Evolutionary conservation across 1,140 invertebrate genomes (phyloP).

Genomic region (Drosophila seguyi): DNA sequence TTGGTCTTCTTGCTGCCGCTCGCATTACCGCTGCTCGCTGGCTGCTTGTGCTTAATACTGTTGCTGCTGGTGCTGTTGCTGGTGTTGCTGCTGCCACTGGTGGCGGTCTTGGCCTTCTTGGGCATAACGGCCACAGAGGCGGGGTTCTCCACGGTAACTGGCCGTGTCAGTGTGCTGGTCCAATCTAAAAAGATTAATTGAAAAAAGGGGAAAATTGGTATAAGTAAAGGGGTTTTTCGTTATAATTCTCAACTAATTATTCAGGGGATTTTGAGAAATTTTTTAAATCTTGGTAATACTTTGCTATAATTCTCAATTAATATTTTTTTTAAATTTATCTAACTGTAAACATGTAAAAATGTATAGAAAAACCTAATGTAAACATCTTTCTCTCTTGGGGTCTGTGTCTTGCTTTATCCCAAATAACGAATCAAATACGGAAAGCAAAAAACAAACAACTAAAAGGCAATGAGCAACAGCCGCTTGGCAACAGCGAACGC

Average conservation of each 20-base stretch:
- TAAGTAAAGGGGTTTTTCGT: neutral
- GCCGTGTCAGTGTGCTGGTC: constrained; percentile 79
- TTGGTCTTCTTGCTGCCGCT: constrained; percentile 54
- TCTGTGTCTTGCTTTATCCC: neutral
- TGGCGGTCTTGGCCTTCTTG: constrained; percentile 58
- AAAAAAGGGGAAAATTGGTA: neutral
- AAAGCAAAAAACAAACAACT: constrained; percentile 37
- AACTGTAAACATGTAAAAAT: neutral
- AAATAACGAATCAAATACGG: constrained; percentile 21
- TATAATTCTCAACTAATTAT: neutral
- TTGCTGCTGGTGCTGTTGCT: constrained; percentile 44
- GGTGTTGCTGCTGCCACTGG: constrained; percentile 42
- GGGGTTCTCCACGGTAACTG: constrained; percentile 25
- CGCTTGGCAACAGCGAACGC: constrained; percentile 76
- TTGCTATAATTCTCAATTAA: too few species aligned
- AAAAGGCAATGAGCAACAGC: constrained; percentile 54
- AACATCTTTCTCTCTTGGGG: neutral
- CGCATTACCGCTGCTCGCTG: constrained; percentile 37
- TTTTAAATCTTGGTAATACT: too few species aligned
- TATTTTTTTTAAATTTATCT: too few species aligned
- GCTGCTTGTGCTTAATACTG: constrained; percentile 65
- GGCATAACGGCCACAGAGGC: constrained; percentile 46
- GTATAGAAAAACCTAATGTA: neutral
- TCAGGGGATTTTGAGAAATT: too few species aligned
- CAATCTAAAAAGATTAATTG: constrained; percentile 59